Percentiles rank a stretch among this genome's conserved stretches.
Conservation (phyloP, 2,797 vertebrate species). For the Pelochelys cantorii region DNA sequence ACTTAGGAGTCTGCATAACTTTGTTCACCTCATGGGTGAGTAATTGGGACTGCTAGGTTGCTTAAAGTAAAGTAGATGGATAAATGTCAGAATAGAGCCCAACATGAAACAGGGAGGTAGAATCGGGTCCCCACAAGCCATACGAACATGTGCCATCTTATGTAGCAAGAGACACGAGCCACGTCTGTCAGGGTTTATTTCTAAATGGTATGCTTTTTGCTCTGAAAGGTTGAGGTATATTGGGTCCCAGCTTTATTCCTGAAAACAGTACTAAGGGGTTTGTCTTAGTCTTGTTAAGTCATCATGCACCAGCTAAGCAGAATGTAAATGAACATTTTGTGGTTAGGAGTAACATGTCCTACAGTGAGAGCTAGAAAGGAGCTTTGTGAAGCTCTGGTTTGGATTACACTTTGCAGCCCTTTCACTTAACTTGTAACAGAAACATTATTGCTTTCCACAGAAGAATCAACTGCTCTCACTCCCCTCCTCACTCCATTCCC, state of each 20-base stretch:
- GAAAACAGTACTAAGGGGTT: not conserved
- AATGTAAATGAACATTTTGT: not conserved
- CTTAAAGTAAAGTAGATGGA: not conserved
- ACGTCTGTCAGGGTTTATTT: not conserved
- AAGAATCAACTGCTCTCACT: not conserved
- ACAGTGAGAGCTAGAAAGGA: not conserved
- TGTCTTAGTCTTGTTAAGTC: not conserved
- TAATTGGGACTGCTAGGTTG: no score
- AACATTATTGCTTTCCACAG: not conserved
- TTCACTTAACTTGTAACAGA: accelerated
- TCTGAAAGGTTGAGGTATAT: not conserved
- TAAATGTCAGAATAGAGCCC: not conserved
- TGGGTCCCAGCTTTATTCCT: not conserved
- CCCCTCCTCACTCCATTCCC: not conserved
- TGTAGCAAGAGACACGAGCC: accelerated
- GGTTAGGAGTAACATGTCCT: not conserved
- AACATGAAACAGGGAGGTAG: not conserved
- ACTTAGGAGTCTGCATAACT: not conserved
- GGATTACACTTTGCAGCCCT: not conserved
- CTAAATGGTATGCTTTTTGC: not conserved
- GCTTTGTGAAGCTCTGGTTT: not conserved
- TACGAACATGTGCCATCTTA: not conserved
- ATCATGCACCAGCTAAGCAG: not conserved
- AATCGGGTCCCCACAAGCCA: not conserved
- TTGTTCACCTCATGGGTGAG: not conserved